A percentile compares a stretch with the other conserved stretches of the same genome.
Conservation (phyloP, 2,888 invertebrate species). For the Hyposoter didymator region DNA sequence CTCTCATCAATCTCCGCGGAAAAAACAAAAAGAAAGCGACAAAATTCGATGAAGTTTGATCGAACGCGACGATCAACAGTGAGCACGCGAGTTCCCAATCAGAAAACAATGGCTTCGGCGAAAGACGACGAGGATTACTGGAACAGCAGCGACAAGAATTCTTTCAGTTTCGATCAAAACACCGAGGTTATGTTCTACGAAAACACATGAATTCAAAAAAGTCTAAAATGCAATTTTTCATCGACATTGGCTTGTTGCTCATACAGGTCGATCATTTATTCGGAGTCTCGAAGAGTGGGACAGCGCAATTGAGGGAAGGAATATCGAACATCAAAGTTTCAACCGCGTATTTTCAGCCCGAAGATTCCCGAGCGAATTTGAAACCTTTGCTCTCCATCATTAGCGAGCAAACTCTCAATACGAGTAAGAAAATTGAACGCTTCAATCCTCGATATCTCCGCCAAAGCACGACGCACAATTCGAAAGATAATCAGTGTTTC, state of each 20-base stretch:
- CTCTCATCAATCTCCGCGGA: neutral
- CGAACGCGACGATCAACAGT: neutral
- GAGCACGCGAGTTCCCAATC: neutral
- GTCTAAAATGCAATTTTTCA: neutral
- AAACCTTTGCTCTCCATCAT: conserved; percentile 84
- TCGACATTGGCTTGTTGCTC: neutral
- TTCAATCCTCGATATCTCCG: neutral
- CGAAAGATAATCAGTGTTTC: neutral
- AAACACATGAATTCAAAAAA: neutral
- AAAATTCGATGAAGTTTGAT: neutral
- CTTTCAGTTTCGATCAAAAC: conserved; percentile 91
- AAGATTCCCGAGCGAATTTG: conserved; percentile 74
- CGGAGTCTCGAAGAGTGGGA: conserved; percentile 84
- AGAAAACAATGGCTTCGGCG: conserved; percentile 72
- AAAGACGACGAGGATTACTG: conserved; percentile 91
- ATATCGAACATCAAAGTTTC: conserved; percentile 78
- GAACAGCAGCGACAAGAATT: conserved; percentile 90
- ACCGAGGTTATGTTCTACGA: conserved; percentile 86
- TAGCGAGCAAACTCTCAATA: conserved; percentile 81
- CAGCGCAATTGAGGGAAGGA: conserved; percentile 82
- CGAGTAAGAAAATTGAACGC: conserved; percentile 76
- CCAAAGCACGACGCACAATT: neutral
- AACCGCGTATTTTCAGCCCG: conserved; percentile 74
- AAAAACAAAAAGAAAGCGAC: neutral
- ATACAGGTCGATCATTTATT: conserved; percentile 86